A percentile compares a stretch with the other conserved stretches of the same genome.
These are phyloP conservation scores for Perizoma affinitatum DNA, from an alignment of 2,888 invertebrate species.

Conservation along the genomic window DNA sequence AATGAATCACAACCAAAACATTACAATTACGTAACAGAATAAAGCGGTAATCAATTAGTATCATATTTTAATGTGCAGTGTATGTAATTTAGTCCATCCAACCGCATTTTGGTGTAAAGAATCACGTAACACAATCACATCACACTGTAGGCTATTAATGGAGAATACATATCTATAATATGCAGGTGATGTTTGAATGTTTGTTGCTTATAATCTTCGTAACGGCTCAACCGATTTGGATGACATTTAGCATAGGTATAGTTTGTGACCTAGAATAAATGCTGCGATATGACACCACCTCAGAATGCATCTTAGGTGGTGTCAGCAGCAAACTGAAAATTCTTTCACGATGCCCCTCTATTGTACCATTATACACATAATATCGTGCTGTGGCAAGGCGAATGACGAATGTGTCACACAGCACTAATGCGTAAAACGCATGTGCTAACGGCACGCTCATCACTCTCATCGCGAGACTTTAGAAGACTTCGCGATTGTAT, in stretches of 20 bases:
- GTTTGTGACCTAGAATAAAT: no score
- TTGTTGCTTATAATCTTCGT: no score
- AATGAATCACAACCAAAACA: slow-evolving; percentile 13
- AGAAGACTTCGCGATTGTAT: no score
- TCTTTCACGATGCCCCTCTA: slow-evolving; percentile 8
- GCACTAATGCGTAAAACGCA: not conserved
- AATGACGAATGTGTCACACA: no score
- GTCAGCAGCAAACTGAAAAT: not conserved
- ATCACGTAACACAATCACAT: slow-evolving; percentile 49
- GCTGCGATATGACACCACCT: no score
- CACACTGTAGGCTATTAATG: slow-evolving; percentile 49
- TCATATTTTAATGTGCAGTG: slow-evolving; percentile 50
- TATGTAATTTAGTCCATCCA: slow-evolving; percentile 50
- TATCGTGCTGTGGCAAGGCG: not conserved
- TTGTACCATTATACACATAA: slow-evolving; percentile 14
- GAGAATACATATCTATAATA: not conserved
- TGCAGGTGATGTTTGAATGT: not conserved
- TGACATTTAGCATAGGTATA: no score
- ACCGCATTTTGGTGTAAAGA: slow-evolving; percentile 57
- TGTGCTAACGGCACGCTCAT: no score
- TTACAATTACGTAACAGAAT: slow-evolving; percentile 26
- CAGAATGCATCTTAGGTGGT: no score
- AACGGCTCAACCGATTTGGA: no score
- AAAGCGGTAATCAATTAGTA: slow-evolving; percentile 40
- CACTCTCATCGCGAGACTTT: no score